Percentiles rank a stretch among this genome's conserved stretches.
These are phyloP conservation scores for Tapirus terrestris DNA, from an alignment of 2,113 vertebrate genomes.

Conservation along the genomic window DNA sequence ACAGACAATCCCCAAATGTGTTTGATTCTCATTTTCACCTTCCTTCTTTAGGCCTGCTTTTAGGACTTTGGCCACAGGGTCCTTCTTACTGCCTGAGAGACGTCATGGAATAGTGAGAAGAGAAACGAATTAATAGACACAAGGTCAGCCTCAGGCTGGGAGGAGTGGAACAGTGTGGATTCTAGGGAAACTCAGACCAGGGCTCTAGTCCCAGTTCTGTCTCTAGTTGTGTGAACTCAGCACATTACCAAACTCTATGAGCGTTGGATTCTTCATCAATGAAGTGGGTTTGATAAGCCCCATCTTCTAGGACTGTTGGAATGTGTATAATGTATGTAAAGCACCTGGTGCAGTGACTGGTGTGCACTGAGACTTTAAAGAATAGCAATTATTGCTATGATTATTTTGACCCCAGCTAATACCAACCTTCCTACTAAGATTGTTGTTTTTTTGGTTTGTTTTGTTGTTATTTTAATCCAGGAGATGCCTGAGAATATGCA, in stretches of 20 bases:
- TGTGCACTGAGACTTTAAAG: background rate
- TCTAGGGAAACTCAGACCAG: background rate
- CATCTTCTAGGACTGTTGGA: background rate
- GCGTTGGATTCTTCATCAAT: background rate
- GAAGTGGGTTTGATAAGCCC: background rate
- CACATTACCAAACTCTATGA: background rate
- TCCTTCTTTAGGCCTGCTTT: background rate
- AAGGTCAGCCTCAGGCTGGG: background rate
- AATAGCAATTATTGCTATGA: background rate
- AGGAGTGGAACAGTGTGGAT: background rate
- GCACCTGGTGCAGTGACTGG: background rate
- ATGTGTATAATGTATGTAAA: background rate
- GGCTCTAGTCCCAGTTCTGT: background rate
- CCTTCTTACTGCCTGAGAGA: background rate
- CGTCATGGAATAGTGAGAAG: background rate
- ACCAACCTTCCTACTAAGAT: background rate
- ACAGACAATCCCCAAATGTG: background rate
- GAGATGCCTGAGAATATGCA: background rate
- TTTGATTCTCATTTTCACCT: background rate
- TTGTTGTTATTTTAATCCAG: conserved; percentile 6
- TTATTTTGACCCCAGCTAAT: background rate
- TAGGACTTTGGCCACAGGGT: background rate
- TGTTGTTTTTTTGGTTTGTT: background rate
- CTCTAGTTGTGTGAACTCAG: background rate
- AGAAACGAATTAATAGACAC: background rate